Conservation (phyloP, 2,888 invertebrate genomes). For the Eretmocerus hayati region DNA sequence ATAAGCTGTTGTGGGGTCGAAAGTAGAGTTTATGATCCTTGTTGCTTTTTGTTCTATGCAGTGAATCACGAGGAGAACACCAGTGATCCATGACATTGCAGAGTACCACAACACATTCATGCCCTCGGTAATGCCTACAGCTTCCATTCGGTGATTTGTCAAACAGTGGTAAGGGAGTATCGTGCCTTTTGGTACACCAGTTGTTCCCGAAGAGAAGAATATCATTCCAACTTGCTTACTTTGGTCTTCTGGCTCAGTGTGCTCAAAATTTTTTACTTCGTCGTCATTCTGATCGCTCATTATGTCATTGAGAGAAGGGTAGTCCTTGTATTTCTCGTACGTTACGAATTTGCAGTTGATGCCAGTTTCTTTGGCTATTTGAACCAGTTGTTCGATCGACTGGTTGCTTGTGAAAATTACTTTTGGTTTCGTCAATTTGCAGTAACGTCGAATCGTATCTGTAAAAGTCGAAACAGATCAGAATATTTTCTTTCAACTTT, state of each 20-base stretch:
- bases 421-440: slow-evolving; percentile 28
- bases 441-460: slow-evolving; percentile 2
- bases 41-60: slow-evolving; percentile 14
- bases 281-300: slow-evolving; percentile 21
- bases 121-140: background rate
- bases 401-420: slow-evolving; percentile 29
- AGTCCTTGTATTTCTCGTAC: slow-evolving; percentile 26
- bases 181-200: slow-evolving; percentile 34
- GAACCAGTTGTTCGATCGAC: slow-evolving; percentile 4
- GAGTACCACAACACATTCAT: slow-evolving; percentile 1
- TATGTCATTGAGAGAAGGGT: slow-evolving; percentile 24
- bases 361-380: slow-evolving; percentile 21
- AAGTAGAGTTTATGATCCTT: slow-evolving; percentile 26
- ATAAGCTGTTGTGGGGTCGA: slow-evolving; percentile 21
- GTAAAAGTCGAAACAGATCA: background rate
- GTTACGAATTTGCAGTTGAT: slow-evolving; percentile 23
- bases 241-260: slow-evolving; percentile 18
- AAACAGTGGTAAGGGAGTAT: slow-evolving; percentile 13
- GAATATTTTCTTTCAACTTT: slow-evolving; percentile 4
- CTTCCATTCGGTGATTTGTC: background rate
- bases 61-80: background rate
- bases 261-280: slow-evolving; percentile 27
- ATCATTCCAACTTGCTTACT: slow-evolving; percentile 28
- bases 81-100: slow-evolving; percentile 6
- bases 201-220: slow-evolving; percentile 37